Conservation (phyloP, 2,797 vertebrate genomes). For the Benthosema pterotum region DNA sequence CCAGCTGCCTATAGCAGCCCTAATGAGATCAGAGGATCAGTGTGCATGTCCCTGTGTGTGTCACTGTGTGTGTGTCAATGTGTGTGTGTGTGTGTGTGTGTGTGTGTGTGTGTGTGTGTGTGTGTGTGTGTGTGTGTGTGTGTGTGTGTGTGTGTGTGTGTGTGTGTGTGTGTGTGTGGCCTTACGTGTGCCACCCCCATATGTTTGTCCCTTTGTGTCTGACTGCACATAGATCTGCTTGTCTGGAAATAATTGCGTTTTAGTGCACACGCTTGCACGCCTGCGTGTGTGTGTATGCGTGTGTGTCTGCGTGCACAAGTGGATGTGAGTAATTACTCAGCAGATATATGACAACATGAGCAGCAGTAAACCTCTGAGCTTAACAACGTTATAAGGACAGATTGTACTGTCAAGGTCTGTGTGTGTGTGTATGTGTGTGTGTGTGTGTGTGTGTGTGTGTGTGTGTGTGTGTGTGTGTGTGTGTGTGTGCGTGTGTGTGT, state of each 20-base stretch:
- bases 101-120: background rate
- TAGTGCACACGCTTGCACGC: no score
- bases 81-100: background rate
- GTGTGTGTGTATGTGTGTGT: background rate
- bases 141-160: background rate
- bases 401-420: constrained; percentile 43
- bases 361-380: constrained; percentile 57
- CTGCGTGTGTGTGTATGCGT: constrained; percentile 6
- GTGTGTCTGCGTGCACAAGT: no score
- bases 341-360: constrained; percentile 43
- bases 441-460: background rate
- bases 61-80: no score
- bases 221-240: no score
- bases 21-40: constrained; percentile 76
- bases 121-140: background rate
- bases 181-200: no score
- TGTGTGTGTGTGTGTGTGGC: background rate
- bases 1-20: constrained; percentile 4
- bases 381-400: constrained; percentile 41
- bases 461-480: constrained; percentile 39
- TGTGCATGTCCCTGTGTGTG: constrained; percentile 1
- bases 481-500: constrained; percentile 8
- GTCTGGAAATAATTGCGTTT: no score
- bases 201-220: no score
- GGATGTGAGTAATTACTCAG: constrained; percentile 47